These are phyloP conservation scores for Gymnorhina tibicen DNA, from an alignment of 2,113 vertebrate species.

Conservation along the genomic window DNA sequence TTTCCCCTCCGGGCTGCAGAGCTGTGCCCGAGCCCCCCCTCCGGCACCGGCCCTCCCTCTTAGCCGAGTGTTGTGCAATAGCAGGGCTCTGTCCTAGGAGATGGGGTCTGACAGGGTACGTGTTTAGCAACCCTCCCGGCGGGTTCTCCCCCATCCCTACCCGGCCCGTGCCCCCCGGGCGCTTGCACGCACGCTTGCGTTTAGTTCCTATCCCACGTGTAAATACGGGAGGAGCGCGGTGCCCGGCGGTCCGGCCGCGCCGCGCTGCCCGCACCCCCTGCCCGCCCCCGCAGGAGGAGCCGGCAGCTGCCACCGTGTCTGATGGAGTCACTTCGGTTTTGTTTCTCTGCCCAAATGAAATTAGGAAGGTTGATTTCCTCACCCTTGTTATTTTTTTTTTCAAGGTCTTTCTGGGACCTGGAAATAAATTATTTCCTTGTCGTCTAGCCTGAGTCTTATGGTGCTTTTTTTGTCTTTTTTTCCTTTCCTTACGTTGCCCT, in stretches of 20 bases:
- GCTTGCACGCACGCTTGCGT: not conserved
- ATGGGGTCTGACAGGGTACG: conserved; percentile 33
- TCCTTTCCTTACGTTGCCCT: accelerated
- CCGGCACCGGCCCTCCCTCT: not conserved
- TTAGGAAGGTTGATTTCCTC: conserved; percentile 45
- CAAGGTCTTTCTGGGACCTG: conserved; percentile 58
- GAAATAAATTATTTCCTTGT: conserved; percentile 69
- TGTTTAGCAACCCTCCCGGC: not conserved
- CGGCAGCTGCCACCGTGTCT: not conserved
- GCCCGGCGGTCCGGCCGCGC: not conserved
- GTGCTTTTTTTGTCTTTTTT: not conserved
- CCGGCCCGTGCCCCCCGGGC: not conserved
- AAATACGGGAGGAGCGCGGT: not conserved
- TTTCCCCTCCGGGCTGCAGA: not conserved
- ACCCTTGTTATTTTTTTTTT: conserved; percentile 43
- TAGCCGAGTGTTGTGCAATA: conserved; percentile 45
- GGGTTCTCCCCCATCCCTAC: not conserved
- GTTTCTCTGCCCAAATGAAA: conserved; percentile 27
- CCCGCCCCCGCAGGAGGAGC: not conserved
- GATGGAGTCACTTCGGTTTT: not conserved
- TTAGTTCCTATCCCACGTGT: not conserved
- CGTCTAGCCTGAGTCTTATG: not conserved
- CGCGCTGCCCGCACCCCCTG: not conserved
- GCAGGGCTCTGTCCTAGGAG: conserved; percentile 11
- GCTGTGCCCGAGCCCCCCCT: not conserved